Conservation (phyloP, 2,888 invertebrate genomes). For the Pomacea canaliculata region DNA sequence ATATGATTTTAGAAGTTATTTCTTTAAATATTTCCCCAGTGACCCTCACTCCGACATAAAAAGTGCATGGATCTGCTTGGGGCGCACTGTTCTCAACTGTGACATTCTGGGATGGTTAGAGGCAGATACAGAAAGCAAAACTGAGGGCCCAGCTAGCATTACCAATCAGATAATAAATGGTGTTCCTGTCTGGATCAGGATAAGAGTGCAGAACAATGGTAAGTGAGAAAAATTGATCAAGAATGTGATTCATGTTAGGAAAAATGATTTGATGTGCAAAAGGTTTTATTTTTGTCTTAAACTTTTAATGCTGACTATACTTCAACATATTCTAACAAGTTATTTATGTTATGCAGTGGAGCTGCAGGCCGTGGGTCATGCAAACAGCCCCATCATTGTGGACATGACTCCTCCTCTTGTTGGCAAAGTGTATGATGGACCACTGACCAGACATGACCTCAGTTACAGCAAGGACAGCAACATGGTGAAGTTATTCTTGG, state of each 20-base stretch:
- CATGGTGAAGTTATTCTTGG: neutral
- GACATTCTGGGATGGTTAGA: conserved; percentile 37
- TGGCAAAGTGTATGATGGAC: conserved; percentile 49
- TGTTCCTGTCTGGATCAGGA: conserved; percentile 52
- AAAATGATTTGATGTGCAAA: too few species aligned
- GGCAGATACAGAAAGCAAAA: neutral
- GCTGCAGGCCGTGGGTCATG: conserved; percentile 41
- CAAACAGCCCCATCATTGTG: conserved; percentile 49
- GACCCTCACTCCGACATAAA: conserved; percentile 52
- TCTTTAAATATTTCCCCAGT: conserved; percentile 34
- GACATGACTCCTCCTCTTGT: conserved; percentile 47
- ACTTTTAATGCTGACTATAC: too few species aligned
- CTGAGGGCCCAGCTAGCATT: conserved; percentile 19
- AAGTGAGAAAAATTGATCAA: neutral
- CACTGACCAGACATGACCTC: conserved; percentile 37
- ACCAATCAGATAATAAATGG: conserved; percentile 45
- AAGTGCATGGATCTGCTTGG: conserved; percentile 45
- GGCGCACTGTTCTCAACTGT: conserved; percentile 45
- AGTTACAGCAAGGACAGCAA: conserved; percentile 40
- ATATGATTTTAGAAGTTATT: too few species aligned
- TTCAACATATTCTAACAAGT: neutral
- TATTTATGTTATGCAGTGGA: conserved; percentile 41
- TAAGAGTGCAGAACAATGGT: conserved; percentile 54
- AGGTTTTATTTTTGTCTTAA: too few species aligned
- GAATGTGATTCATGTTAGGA: neutral